Percentiles rank a stretch among this genome's conserved stretches.
These are phyloP conservation scores for Protodeltote pygarga DNA, from an alignment of 2,888 invertebrate genomes.

Conservation along the genomic window DNA sequence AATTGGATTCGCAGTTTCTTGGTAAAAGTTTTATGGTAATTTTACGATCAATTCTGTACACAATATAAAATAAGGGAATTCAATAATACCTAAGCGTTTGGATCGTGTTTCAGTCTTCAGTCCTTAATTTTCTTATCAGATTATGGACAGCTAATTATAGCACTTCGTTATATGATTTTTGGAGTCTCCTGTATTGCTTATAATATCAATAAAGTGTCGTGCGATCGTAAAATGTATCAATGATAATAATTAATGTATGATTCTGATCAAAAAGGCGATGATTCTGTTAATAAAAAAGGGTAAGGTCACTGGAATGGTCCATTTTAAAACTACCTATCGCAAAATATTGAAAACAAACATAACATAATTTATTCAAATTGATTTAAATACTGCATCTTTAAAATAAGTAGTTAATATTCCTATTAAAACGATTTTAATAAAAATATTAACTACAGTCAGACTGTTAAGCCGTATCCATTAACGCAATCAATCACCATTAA, in stretches of 20 bases:
- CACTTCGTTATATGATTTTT: conserved; percentile 50
- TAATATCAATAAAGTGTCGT: conserved; percentile 58
- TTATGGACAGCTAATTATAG: conserved; percentile 49
- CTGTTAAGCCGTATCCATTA: too few relatives aligned
- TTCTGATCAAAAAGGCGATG: conserved; percentile 49
- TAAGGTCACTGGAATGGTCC: conserved; percentile 14
- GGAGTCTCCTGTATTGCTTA: conserved; percentile 47
- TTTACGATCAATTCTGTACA: conserved; percentile 30
- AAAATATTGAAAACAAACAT: neutral
- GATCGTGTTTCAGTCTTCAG: conserved; percentile 7
- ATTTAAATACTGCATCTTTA: too few relatives aligned
- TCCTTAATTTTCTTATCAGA: conserved; percentile 24
- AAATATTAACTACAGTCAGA: too few relatives aligned
- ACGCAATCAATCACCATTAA: conserved; percentile 27
- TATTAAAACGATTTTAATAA: too few relatives aligned
- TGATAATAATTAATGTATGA: conserved; percentile 54
- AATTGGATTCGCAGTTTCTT: conserved; percentile 40
- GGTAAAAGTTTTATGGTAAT: conserved; percentile 42
- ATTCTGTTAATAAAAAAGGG: conserved; percentile 33
- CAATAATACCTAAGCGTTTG: conserved; percentile 20
- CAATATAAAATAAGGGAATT: conserved; percentile 16
- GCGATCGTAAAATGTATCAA: conserved; percentile 66
- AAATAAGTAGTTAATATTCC: too few relatives aligned
- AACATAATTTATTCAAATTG: too few relatives aligned
- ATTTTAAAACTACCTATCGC: conserved; percentile 2